These are phyloP conservation scores for Microchirus variegatus DNA, from an alignment of 2,797 vertebrate genomes.

Conservation along the genomic window DNA sequence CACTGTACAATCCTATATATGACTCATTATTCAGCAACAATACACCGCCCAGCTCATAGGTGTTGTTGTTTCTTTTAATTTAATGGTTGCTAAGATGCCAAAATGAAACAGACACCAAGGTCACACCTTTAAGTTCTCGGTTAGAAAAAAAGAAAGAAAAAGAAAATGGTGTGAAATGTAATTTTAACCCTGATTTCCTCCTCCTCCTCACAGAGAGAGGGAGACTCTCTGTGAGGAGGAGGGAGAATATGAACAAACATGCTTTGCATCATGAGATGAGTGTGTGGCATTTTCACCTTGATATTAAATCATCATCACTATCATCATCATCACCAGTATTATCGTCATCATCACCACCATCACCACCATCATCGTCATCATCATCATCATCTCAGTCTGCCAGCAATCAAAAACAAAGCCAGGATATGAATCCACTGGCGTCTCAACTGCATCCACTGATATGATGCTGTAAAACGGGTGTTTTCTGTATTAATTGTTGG, in stretches of 20 bases:
- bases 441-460: not conserved
- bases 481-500: not conserved
- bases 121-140: constrained; percentile 47
- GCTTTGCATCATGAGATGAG: not conserved
- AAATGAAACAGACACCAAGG: constrained; percentile 44
- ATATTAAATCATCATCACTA: constrained; percentile 33
- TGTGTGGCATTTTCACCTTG: not conserved
- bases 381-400: constrained; percentile 15
- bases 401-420: constrained; percentile 32
- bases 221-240: too few relatives aligned
- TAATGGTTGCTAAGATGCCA: constrained; percentile 2
- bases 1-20: constrained; percentile 9
- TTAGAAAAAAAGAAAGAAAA: not conserved
- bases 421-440: not conserved
- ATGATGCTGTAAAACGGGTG: constrained; percentile 9
- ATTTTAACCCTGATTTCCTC: constrained; percentile 4
- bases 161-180: constrained; percentile 6
- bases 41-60: not conserved
- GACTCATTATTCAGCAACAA: not conserved
- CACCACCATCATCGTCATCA: constrained; percentile 32
- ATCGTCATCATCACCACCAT: constrained; percentile 32
- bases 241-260: not conserved
- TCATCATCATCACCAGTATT: constrained; percentile 31
- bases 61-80: constrained; percentile 9
- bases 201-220: not conserved